Conservation (phyloP, 2,113 vertebrate genomes). For the Vidua macroura region DNA sequence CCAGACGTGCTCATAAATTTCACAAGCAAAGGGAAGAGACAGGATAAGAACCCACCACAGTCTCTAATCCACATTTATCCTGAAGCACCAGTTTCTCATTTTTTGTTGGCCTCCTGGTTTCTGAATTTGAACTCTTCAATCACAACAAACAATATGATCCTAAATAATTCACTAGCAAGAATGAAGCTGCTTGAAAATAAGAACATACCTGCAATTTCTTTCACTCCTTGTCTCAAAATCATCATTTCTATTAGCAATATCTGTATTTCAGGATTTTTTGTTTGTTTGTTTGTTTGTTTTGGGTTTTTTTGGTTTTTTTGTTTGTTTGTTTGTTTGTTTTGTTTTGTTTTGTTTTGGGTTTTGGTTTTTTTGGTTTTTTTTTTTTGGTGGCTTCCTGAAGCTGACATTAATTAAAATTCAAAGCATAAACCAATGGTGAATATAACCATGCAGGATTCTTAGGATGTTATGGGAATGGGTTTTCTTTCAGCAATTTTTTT, state of each 20-base stretch:
- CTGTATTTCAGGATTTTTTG: not conserved
- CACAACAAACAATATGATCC: not conserved
- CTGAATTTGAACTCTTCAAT: not conserved
- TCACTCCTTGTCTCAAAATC: not conserved
- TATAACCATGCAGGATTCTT: not conserved
- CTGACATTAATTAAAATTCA: not conserved
- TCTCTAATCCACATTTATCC: not conserved
- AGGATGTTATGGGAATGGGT: not conserved
- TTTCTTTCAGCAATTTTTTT: not conserved
- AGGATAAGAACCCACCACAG: not conserved
- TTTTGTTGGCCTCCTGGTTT: not conserved
- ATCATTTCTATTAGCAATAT: not conserved
- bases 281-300: not conserved
- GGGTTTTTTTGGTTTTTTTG: not conserved
- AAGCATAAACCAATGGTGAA: not conserved
- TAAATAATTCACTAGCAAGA: not conserved
- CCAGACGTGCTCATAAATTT: fast-evolving
- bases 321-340: not conserved
- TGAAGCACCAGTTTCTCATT: not conserved
- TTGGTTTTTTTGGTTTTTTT: not conserved
- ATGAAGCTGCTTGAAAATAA: not conserved
- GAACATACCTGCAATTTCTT: not conserved
- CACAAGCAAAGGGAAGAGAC: not conserved
- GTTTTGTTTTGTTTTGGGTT: not conserved
- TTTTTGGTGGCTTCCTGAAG: not conserved